These are phyloP conservation scores for Capitulum mitella DNA, from an alignment of 2,888 invertebrate species.

Conservation along the genomic window DNA sequence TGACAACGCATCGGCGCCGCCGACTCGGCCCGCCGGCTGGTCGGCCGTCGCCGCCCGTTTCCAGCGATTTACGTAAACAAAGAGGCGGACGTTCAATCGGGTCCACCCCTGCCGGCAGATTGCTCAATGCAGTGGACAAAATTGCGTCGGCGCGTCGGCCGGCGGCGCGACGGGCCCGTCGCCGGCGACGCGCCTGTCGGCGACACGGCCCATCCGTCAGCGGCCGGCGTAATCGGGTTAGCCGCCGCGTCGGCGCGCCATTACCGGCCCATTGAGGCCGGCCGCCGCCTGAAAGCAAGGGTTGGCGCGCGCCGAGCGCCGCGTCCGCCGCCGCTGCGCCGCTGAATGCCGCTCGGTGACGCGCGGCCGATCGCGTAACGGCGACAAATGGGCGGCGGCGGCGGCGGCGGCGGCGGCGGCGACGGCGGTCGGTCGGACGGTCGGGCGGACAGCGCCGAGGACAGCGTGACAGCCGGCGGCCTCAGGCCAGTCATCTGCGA, in stretches of 20 bases:
- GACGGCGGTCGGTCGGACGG: too few relatives aligned
- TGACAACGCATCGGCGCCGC: too few relatives aligned
- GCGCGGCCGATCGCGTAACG: conserved; percentile 5
- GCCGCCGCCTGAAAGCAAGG: conserved; percentile 8
- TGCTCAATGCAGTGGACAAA: conserved; percentile 22
- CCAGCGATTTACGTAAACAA: conserved; percentile 6
- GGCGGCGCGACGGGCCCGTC: background rate
- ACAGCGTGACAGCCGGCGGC: too few relatives aligned
- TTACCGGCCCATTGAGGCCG: background rate
- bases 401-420: background rate
- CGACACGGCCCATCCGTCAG: conserved; percentile 12
- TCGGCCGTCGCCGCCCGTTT: background rate
- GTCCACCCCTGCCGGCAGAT: background rate
- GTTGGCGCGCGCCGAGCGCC: background rate
- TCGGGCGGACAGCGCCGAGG: too few relatives aligned
- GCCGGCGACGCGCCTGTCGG: background rate
- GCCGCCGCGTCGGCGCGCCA: background rate
- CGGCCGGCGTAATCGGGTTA: background rate
- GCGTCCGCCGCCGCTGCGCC: conserved; percentile 1
- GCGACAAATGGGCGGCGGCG: background rate
- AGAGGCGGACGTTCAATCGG: background rate
- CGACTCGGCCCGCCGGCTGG: too few relatives aligned
- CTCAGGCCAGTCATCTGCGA: too few relatives aligned
- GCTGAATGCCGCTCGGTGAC: background rate
- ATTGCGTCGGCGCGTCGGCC: background rate